These are phyloP conservation scores for Bubo blakistoni DNA, from an alignment of 2,113 vertebrate species.

Conservation along the genomic window DNA sequence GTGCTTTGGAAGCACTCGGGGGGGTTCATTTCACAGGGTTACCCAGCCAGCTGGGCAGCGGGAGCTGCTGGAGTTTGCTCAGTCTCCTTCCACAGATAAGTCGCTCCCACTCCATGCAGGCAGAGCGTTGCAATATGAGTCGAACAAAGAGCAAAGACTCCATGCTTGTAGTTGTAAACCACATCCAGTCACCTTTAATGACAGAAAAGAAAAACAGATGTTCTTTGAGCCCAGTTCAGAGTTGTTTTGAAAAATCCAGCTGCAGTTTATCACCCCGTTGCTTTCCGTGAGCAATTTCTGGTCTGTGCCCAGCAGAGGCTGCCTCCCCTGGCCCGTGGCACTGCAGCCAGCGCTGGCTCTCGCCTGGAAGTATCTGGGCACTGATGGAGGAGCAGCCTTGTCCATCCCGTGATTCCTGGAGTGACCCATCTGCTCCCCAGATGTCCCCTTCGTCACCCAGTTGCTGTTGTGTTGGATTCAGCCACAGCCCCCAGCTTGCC, in stretches of 20 bases:
- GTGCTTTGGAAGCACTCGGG: neutral
- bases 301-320: too few species aligned
- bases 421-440: neutral
- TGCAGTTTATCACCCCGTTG: neutral
- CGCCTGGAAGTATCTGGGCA: accelerated
- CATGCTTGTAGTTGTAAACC: accelerated
- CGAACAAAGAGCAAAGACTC: neutral
- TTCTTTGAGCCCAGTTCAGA: neutral
- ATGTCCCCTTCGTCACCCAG: neutral
- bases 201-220: neutral
- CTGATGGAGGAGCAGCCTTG: neutral
- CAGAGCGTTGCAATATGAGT: neutral
- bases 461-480: accelerated
- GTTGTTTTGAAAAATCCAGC: neutral
- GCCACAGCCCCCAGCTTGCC: accelerated
- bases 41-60: neutral
- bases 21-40: accelerated
- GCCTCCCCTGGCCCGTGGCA: too few species aligned
- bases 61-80: neutral
- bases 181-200: neutral
- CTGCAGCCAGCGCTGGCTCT: neutral
- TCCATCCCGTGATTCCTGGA: neutral
- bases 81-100: neutral
- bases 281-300: neutral
- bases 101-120: accelerated